Base-by-base conservation (phyloP, 2,797 vertebrate species). In the Agapornis canus region DNA sequence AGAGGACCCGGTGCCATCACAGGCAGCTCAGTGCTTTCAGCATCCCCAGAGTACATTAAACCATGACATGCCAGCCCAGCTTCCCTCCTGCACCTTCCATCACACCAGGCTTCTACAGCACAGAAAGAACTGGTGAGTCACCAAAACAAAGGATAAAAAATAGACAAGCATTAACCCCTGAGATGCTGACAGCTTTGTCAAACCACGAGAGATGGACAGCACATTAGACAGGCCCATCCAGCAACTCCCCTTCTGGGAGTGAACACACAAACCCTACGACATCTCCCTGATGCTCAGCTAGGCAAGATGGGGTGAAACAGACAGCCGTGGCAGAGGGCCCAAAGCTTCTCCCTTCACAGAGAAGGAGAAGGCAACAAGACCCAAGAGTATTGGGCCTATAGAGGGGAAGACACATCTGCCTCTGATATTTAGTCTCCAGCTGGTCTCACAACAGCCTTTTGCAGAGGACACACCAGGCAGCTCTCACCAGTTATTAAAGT, bases 401-500 rank as follows among this genome's bases (percentile, higher is more conserved):
- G 52, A 60, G 48, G 43, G 47, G 68, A 91, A 76, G 64, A 39
- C 86, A 85, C 89, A 88, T 86, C 79, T 87, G 90, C 65, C 18
- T 10, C 9, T 16, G 84, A 47, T 77, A 61, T 71, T 52, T 56
- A 21, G 57, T 42, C 89, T 96, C 81, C 90, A 95, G 75, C 94
- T 94, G 92, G 68, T 56, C 78, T 90, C 81, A 31, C 64, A 56
- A 49, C 81, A 78, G 86, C 77, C 57, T 68, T 73, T 79, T 0
- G 2, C 81, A 52, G 64, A 82, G 90, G 91, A 95, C 90, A 54
- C 86, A 82, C 78, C 92, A 89, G 83, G 86, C 89, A 89, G 92
- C 63, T 82, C 93, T 78, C 89, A 77, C 60, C 89, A 89, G 78
- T 65, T 89, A 92, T 90, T 95, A 95, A 82, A 82, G 77, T n/a